These are phyloP conservation scores for Lagopus muta DNA, from an alignment of 2,113 vertebrate genomes.

Conservation along the genomic window DNA sequence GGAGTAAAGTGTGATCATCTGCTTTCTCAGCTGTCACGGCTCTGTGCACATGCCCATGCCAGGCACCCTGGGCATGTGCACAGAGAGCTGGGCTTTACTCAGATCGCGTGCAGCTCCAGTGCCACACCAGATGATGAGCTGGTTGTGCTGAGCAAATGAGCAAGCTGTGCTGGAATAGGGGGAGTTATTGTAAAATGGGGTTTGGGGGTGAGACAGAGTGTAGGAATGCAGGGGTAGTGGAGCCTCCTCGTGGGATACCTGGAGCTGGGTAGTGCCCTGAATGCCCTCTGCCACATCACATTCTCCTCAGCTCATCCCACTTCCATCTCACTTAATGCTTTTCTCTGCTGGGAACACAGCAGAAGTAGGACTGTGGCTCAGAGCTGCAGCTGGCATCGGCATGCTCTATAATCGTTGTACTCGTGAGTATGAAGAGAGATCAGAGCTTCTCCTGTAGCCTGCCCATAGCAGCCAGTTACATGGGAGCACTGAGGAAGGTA, in stretches of 20 bases:
- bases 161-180: not conserved
- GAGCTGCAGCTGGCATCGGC: fast-evolving
- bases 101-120: too few relatives aligned
- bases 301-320: not conserved
- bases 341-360: not conserved
- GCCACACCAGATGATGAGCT: too few relatives aligned
- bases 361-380: not conserved
- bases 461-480: not conserved
- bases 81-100: too few relatives aligned
- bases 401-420: not conserved
- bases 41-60: fast-evolving
- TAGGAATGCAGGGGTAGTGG: not conserved
- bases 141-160: not conserved
- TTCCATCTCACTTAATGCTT: not conserved
- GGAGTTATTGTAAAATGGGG: not conserved
- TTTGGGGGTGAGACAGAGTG: not conserved
- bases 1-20: not conserved
- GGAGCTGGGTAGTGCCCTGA: not conserved
- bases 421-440: not conserved
- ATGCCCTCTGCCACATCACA: not conserved
- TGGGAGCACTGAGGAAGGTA: not conserved
- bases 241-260: not conserved
- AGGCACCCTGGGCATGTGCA: too few relatives aligned
- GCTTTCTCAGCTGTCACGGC: too few relatives aligned
- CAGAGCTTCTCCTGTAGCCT: not conserved